Percentiles rank a stretch among this genome's conserved stretches.
Evolutionary conservation across 2,797 vertebrate species (phyloP).

Genomic region (Pangasius larnaudii): DNA sequence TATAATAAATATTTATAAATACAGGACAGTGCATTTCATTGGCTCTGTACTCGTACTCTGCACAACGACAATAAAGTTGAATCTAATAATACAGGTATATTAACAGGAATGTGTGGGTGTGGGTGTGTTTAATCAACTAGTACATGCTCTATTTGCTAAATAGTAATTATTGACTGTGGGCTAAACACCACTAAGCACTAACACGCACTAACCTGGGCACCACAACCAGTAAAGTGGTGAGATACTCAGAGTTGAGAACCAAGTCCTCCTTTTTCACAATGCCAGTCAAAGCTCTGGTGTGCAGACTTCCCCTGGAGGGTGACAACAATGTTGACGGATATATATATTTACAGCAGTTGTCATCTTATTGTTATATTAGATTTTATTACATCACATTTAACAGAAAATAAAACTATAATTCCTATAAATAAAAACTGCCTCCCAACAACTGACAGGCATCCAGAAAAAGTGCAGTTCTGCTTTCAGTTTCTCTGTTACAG

Average conservation of each 20-base stretch:
- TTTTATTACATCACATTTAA: not conserved
- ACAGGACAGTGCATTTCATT: too few species aligned
- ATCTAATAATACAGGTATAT: not conserved
- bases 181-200: not conserved
- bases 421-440: not conserved
- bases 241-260: slow-evolving; percentile 90
- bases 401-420: not conserved
- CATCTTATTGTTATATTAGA: not conserved
- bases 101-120: not conserved
- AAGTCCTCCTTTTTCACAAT: slow-evolving; percentile 91
- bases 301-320: slow-evolving; percentile 80
- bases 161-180: not conserved
- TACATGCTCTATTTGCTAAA: not conserved
- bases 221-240: slow-evolving; percentile 89
- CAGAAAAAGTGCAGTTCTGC: not conserved
- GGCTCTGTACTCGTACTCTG: too few species aligned
- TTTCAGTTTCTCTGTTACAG: not conserved
- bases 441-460: not conserved
- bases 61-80: too few species aligned
- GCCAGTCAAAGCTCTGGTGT: slow-evolving; percentile 82
- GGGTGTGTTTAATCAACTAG: not conserved
- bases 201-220: slow-evolving; percentile 75
- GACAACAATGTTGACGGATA: slow-evolving; percentile 7
- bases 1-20: not conserved
- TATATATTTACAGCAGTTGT: not conserved